A percentile compares a stretch with the other conserved stretches of the same genome.
These are phyloP conservation scores for Metallyticus violacea DNA, from an alignment of 2,888 invertebrate genomes.

Conservation along the genomic window DNA sequence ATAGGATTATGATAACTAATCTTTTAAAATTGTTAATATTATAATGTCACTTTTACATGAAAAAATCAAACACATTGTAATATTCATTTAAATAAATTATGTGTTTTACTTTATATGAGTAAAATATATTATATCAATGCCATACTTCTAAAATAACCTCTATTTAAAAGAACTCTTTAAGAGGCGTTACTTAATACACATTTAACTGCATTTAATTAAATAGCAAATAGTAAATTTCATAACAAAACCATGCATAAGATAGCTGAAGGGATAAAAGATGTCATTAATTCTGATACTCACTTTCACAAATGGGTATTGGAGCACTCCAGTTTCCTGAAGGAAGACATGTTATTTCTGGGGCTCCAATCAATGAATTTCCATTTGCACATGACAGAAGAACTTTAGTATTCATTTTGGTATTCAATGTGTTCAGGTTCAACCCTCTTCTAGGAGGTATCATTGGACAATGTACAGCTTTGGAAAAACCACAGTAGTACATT, in stretches of 20 bases:
- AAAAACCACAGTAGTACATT: not conserved
- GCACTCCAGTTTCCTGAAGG: constrained; percentile 86
- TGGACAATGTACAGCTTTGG: constrained; percentile 71
- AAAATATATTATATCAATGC: too few relatives aligned
- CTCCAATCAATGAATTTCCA: constrained; percentile 76
- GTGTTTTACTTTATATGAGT: too few relatives aligned
- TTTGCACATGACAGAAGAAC: constrained; percentile 74
- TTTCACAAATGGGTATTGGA: constrained; percentile 77
- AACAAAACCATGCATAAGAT: not conserved
- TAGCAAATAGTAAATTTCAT: not conserved
- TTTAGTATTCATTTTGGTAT: constrained; percentile 71
- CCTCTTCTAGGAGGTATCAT: constrained; percentile 70
- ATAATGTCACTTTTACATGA: too few relatives aligned
- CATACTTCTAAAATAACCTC: too few relatives aligned
- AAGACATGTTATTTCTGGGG: constrained; percentile 69
- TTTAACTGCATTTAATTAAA: too few relatives aligned
- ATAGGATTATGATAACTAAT: too few relatives aligned
- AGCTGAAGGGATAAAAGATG: not conserved
- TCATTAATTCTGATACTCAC: constrained; percentile 50
- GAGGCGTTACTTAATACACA: too few relatives aligned
- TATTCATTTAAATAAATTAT: too few relatives aligned
- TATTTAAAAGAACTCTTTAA: too few relatives aligned
- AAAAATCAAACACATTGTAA: too few relatives aligned
- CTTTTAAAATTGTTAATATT: too few relatives aligned
- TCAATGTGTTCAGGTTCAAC: constrained; percentile 66